Base-by-base conservation (phyloP, 2,888 invertebrate genomes). In the Pomacea canaliculata region DNA sequence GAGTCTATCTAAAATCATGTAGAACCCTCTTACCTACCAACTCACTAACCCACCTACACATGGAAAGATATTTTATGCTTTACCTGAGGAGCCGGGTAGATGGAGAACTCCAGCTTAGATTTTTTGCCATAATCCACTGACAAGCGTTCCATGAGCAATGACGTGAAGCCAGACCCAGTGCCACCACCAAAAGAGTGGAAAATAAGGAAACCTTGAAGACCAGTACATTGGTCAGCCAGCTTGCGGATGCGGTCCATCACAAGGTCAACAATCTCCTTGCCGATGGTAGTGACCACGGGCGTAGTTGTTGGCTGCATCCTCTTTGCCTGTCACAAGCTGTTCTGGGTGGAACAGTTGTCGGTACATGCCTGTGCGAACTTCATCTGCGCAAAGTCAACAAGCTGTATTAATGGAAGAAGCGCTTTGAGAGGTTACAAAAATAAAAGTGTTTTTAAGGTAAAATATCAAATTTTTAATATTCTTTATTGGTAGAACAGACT, bases 131-230 rank as follows among this genome's bases (percentile, higher is more conserved):
- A 63, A 19, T 63, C 63, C 7, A 63, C 63, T 16, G 23, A 23
- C 23, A 63, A 27, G 10, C 63, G 63, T 27, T 90, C 90, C 89
- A 90, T 89, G 46, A 90, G 82, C 66, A 89, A 87, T n/a, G 90
- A 89, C 18, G 89, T 87, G 82, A 90, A 90, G 46, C 90, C 90
- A 48, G 90, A 90, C 16, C 89, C 78, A 49, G 76, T 78, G 56
- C 76, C 78, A 13, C 78, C 78, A 56, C 78, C 76, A 67, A 63
- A 63, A 1, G 63, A 63, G 27, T 63, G 63, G 19, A 63, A 63
- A 19, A 63, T 63, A 27, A 63, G 70, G 62, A 76, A 73, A 12
- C 78, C 78, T n/a, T 79, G 76, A 59, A 79, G 71, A 7, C 76
- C 73, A 19, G 76, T 76, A 27, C 76, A 79, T 51, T 71, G 70